These are phyloP conservation scores for Orthonevra nobilis DNA, from an alignment of 2,888 invertebrate species.

Conservation along the genomic window DNA sequence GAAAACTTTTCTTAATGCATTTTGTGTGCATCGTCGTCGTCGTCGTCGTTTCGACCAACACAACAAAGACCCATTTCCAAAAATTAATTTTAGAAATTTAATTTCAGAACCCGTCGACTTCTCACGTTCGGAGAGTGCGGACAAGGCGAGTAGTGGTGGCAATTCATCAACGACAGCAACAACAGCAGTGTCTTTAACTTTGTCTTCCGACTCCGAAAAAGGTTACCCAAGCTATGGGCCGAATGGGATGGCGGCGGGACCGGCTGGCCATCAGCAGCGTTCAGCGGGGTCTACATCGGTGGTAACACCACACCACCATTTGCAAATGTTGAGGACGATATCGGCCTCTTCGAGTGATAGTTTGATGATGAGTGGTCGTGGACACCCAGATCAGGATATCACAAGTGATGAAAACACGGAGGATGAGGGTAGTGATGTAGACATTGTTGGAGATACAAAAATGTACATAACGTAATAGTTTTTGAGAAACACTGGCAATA, in stretches of 20 bases:
- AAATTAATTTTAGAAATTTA: conserved; percentile 69
- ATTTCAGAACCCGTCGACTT: conserved; percentile 80
- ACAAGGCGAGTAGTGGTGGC: conserved; percentile 30
- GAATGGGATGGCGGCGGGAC: no score
- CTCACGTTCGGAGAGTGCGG: conserved; percentile 77
- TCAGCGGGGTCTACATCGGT: conserved; percentile 54
- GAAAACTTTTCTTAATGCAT: conserved; percentile 41
- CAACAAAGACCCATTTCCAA: conserved; percentile 36
- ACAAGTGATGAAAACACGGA: conserved; percentile 79
- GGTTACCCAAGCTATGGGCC: conserved; percentile 59
- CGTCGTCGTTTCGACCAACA: background rate
- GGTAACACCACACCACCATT: conserved; percentile 60
- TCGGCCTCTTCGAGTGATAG: conserved; percentile 72
- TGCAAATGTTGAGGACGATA: conserved; percentile 65
- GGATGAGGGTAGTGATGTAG: conserved; percentile 79
- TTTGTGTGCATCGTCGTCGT: conserved; percentile 42
- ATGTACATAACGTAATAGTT: conserved; percentile 78
- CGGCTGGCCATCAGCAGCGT: conserved; percentile 43
- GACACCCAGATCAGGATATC: conserved; percentile 76
- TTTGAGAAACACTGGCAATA: background rate
- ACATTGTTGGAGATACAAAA: conserved; percentile 79
- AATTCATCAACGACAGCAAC: conserved; percentile 56
- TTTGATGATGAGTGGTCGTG: conserved; percentile 69
- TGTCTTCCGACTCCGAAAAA: conserved; percentile 71
- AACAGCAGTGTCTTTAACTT: conserved; percentile 67